Percentiles rank a stretch among this genome's conserved stretches.
phyloP scores from a whole-genome alignment of 2,797 vertebrate species.

The Tympanoctomys barrerae region DNA sequence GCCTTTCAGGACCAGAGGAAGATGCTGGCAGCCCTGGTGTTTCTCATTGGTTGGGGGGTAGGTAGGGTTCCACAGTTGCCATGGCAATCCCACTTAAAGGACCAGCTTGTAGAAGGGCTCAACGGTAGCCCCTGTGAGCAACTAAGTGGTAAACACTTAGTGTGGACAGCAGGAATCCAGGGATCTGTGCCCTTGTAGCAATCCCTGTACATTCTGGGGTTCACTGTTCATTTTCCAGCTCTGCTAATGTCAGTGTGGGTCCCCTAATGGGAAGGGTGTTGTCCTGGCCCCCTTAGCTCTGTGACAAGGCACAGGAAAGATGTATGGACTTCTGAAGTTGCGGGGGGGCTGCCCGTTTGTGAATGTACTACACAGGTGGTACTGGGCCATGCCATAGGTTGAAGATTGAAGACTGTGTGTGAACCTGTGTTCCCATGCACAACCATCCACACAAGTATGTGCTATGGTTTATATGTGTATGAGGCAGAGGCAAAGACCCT shows the following conservation, averaged over 20 bases:
- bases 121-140: background rate
- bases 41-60: constrained; percentile 4
- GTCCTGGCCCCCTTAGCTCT: background rate
- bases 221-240: background rate
- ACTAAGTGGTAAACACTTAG: background rate
- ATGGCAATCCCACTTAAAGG: constrained; percentile 44
- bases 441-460: background rate
- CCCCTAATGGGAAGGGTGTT: background rate
- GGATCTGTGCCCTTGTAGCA: background rate
- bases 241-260: background rate
- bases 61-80: background rate
- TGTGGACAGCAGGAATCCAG: background rate
- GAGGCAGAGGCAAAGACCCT: background rate
- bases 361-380: background rate
- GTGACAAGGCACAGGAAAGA: background rate
- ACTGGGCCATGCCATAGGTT: background rate
- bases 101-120: constrained; percentile 3
- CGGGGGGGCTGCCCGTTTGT: background rate
- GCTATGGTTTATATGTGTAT: background rate
- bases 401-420: background rate
- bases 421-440: background rate
- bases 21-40: background rate
- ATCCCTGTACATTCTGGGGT: background rate
- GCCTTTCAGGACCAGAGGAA: constrained; percentile 21
- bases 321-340: background rate